Conservation (phyloP, 2,797 vertebrate species). For the Periparus ater region DNA sequence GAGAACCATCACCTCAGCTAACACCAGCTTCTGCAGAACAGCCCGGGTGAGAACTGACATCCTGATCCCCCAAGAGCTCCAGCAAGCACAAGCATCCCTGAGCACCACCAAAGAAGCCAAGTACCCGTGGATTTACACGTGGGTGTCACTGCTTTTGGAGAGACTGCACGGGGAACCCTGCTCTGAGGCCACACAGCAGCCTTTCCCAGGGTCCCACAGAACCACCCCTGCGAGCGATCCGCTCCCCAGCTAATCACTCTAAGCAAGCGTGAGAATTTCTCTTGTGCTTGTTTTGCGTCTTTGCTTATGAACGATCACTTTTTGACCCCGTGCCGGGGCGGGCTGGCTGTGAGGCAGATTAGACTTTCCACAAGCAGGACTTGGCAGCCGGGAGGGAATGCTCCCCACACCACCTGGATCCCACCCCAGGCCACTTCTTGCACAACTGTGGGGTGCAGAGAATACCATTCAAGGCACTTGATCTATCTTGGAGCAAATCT, state of each 20-base stretch:
- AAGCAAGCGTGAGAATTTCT: neutral
- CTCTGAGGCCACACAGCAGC: rapidly evolving
- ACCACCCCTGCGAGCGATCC: neutral
- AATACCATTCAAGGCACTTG: neutral
- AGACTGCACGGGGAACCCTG: rapidly evolving
- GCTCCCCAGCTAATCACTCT: neutral
- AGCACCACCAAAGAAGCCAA: rapidly evolving
- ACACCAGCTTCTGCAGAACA: neutral
- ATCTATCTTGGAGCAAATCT: neutral
- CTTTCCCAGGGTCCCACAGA: neutral
- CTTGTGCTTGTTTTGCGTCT: neutral
- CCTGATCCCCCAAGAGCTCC: neutral
- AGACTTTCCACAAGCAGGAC: neutral
- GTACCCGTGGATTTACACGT: rapidly evolving
- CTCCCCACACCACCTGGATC: neutral
- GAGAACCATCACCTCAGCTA: rapidly evolving
- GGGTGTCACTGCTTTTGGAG: neutral
- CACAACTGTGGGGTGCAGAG: rapidly evolving
- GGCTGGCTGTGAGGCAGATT: neutral
- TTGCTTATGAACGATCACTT: neutral
- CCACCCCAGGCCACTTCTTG: neutral
- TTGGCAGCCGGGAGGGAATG: neutral
- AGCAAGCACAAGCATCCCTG: too few species aligned
- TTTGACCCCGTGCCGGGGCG: rapidly evolving
- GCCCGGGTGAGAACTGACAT: neutral